These are phyloP conservation scores for Phyllotreta striolata DNA, from an alignment of 2,888 invertebrate species.

Conservation along the genomic window DNA sequence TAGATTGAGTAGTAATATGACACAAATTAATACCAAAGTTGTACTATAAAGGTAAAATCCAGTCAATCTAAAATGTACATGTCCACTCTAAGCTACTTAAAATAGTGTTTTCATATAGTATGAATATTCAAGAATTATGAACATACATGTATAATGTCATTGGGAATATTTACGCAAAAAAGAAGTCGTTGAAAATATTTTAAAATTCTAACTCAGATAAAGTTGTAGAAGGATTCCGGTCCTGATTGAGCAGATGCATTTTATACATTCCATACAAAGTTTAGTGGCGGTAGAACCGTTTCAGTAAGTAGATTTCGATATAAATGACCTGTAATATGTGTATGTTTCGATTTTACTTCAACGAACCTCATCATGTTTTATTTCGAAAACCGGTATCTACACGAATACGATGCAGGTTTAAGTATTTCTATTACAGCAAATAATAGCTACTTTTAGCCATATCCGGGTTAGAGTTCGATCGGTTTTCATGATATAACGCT, in stretches of 20 bases:
- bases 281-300: slow-evolving; percentile 7
- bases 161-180: no score
- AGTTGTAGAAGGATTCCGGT: background rate
- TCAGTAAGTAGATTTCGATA: slow-evolving; percentile 19
- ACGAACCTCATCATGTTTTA: slow-evolving; percentile 19
- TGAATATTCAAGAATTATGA: no score
- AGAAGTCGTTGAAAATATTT: no score
- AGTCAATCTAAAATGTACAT: no score
- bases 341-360: slow-evolving; percentile 20
- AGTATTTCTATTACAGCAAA: slow-evolving; percentile 15
- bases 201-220: no score
- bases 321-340: slow-evolving; percentile 21
- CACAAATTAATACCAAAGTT: no score
- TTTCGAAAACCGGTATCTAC: slow-evolving; percentile 14
- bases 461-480: background rate
- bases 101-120: no score
- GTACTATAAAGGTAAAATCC: no score
- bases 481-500: no score
- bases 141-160: no score
- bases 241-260: slow-evolving; percentile 14
- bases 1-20: no score
- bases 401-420: slow-evolving; percentile 12
- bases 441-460: slow-evolving; percentile 9
- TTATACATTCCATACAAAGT: slow-evolving; percentile 11
- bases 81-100: no score